phyloP scores from a whole-genome alignment of 2,888 invertebrate species.

The Acleris holmiana region DNA sequence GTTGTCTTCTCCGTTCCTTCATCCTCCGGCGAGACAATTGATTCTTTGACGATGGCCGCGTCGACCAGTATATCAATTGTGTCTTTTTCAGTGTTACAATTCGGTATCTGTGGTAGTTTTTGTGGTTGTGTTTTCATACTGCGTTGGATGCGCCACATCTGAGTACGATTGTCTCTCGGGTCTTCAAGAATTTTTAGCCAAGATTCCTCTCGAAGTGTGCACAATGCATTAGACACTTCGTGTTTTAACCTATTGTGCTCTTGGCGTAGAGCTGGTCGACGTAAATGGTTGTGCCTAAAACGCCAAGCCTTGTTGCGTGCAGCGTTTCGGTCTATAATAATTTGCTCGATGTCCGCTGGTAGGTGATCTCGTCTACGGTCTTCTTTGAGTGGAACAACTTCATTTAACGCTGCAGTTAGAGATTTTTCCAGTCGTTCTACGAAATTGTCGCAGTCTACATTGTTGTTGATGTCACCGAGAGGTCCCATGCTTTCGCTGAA shows the following conservation, averaged over 20 bases:
- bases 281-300: slow-evolving; percentile 3
- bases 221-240: neutral
- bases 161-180: neutral
- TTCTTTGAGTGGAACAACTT: slow-evolving; percentile 7
- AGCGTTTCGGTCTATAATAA: slow-evolving; percentile 4
- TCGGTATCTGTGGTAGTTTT: neutral
- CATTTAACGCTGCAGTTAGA: slow-evolving; percentile 3
- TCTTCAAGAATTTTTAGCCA: slow-evolving; percentile 4
- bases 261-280: slow-evolving; percentile 1
- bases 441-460: slow-evolving; percentile 3
- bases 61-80: slow-evolving; percentile 1
- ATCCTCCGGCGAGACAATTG: neutral
- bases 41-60: neutral
- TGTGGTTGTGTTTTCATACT: neutral
- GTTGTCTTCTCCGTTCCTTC: slow-evolving; percentile 9
- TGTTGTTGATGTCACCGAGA: slow-evolving; percentile 8
- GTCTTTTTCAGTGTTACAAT: slow-evolving; percentile 6
- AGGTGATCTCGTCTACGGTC: slow-evolving; percentile 7
- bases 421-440: slow-evolving; percentile 13
- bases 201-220: neutral
- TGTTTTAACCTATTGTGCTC: neutral
- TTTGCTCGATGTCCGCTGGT: slow-evolving; percentile 1
- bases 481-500: slow-evolving; percentile 1
- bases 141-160: slow-evolving; percentile 10
- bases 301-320: slow-evolving; percentile 18